A percentile compares a stretch with the other conserved stretches of the same genome.
phyloP scores from a whole-genome alignment of 2,113 vertebrate species.

The Nibea albiflora region DNA sequence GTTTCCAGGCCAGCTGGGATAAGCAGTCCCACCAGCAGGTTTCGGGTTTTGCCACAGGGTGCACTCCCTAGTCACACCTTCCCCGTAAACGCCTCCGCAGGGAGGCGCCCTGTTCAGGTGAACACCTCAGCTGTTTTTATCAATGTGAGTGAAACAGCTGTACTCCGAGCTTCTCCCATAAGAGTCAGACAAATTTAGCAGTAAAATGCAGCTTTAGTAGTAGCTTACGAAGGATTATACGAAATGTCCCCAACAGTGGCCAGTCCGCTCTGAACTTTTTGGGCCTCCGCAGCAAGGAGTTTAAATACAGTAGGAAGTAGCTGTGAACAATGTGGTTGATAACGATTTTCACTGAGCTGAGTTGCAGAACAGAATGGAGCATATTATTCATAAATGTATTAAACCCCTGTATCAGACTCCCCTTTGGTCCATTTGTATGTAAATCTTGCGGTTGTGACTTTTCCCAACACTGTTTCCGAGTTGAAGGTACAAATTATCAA shows the following conservation, averaged over 20 bases:
- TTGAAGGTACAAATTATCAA: not conserved
- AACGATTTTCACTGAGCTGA: not conserved
- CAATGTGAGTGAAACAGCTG: not conserved
- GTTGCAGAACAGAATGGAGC: not conserved
- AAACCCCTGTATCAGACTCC: too few relatives aligned
- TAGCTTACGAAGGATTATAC: not conserved
- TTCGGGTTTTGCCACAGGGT: conserved; percentile 19
- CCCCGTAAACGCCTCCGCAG: conserved; percentile 10
- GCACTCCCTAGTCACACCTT: conserved; percentile 20
- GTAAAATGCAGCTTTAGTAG: not conserved
- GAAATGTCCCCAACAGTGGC: not conserved
- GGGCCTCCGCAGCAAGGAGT: not conserved
- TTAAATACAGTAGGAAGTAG: not conserved
- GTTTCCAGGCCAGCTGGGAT: conserved; percentile 31
- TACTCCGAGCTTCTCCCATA: not conserved
- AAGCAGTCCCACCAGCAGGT: conserved; percentile 24
- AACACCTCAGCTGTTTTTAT: not conserved
- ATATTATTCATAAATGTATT: too few relatives aligned
- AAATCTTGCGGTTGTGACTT: not conserved
- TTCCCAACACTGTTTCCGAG: not conserved
- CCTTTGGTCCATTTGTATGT: too few relatives aligned
- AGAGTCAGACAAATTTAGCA: not conserved
- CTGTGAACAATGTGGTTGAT: not conserved
- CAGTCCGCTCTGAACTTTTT: not conserved
- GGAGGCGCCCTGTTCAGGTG: conserved; percentile 16